Percentiles rank a stretch among this genome's conserved stretches.
These are phyloP conservation scores for Hassar affinis DNA, from an alignment of 2,113 vertebrate species.

Conservation along the genomic window DNA sequence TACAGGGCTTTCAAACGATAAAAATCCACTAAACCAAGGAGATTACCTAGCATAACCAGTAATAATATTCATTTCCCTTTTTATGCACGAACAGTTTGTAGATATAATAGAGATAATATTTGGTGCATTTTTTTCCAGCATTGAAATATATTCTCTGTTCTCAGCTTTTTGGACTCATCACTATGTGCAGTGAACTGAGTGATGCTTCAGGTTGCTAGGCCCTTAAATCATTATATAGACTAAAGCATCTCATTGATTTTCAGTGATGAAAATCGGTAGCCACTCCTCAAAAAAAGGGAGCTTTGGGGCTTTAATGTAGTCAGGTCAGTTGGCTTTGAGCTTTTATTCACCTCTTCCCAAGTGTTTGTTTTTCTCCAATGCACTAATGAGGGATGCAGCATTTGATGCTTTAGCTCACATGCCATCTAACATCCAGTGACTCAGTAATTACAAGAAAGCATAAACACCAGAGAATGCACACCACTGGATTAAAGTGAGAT, in stretches of 20 bases:
- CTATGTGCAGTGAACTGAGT: constrained; percentile 20
- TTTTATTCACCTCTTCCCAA: constrained; percentile 38
- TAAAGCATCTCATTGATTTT: constrained; percentile 64
- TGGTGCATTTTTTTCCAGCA: constrained; percentile 39
- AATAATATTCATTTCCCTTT: constrained; percentile 61
- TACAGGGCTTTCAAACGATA: constrained; percentile 60
- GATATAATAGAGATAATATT: not conserved
- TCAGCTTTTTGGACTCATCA: constrained; percentile 27
- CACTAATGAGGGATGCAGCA: constrained; percentile 50
- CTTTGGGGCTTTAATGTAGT: constrained; percentile 57
- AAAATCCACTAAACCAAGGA: constrained; percentile 53
- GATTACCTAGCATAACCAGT: constrained; percentile 49
- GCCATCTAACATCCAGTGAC: constrained; percentile 41
- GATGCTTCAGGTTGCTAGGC: constrained; percentile 21
- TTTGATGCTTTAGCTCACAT: constrained; percentile 40
- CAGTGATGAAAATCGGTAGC: constrained; percentile 56
- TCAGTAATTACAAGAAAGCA: constrained; percentile 33
- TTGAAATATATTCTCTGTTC: constrained; percentile 22
- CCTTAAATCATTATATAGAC: constrained; percentile 62
- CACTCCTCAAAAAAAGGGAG: constrained; percentile 53
- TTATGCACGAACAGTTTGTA: constrained; percentile 58
- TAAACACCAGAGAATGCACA: constrained; percentile 36
- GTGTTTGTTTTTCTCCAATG: constrained; percentile 50
- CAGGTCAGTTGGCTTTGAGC: constrained; percentile 44
- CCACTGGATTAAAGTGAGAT: not conserved